These are phyloP conservation scores for Elegia similella DNA, from an alignment of 2,888 invertebrate genomes.

Conservation along the genomic window DNA sequence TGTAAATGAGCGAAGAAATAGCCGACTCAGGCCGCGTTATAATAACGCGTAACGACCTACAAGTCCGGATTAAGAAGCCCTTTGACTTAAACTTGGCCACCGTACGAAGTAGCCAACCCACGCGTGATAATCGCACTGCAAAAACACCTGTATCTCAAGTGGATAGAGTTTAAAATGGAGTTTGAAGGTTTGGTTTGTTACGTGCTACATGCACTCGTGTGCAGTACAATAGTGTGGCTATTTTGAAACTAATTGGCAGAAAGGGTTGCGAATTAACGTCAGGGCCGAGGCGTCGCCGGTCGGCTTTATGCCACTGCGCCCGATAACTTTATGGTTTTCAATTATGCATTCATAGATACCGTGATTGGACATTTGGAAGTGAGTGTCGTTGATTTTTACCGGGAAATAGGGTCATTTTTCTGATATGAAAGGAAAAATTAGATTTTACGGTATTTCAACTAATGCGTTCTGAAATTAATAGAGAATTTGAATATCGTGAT, in stretches of 20 bases:
- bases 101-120: slow-evolving; percentile 59
- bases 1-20: slow-evolving; percentile 81
- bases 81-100: slow-evolving; percentile 76
- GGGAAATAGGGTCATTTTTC: neutral
- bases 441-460: neutral
- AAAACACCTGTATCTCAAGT: slow-evolving; percentile 37
- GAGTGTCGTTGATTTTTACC: neutral
- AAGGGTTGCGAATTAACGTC: slow-evolving; percentile 81
- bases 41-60: slow-evolving; percentile 82
- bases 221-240: slow-evolving; percentile 77
- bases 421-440: neutral
- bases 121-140: slow-evolving; percentile 28
- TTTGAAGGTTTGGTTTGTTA: slow-evolving; percentile 41
- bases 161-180: slow-evolving; percentile 39
- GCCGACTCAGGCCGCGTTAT: slow-evolving; percentile 75
- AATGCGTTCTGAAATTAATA: neutral
- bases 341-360: slow-evolving; percentile 33
- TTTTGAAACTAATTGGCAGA: slow-evolving; percentile 82
- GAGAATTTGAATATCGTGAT: neutral
- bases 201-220: slow-evolving; percentile 67
- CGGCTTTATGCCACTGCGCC: slow-evolving; percentile 62
- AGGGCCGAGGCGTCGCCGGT: slow-evolving; percentile 59
- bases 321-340: slow-evolving; percentile 43
- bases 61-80: slow-evolving; percentile 82
- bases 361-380: slow-evolving; percentile 17